Conservation (phyloP, 2,113 vertebrate genomes). For the Leuciscus idus region DNA sequence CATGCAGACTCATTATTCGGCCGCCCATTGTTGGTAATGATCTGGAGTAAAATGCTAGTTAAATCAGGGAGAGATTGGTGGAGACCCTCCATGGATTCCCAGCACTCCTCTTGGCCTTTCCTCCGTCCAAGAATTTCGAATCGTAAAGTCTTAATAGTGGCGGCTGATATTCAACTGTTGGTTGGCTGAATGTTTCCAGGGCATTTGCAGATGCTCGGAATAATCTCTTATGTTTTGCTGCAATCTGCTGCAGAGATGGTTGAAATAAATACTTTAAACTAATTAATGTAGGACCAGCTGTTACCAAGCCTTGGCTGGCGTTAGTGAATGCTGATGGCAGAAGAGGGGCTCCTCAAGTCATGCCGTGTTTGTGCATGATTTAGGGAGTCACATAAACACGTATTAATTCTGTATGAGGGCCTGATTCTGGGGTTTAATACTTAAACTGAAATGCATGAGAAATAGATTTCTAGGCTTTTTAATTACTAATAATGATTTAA, state of each 20-base stretch:
- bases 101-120: slow-evolving; percentile 73
- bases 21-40: slow-evolving; percentile 82
- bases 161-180: slow-evolving; percentile 92
- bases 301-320: slow-evolving; percentile 99
- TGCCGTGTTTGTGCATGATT: slow-evolving; percentile 97
- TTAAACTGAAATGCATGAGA: slow-evolving; percentile 14
- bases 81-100: slow-evolving; percentile 73
- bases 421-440: slow-evolving; percentile 40
- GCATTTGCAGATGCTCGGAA: slow-evolving; percentile 99
- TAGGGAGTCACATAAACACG: slow-evolving; percentile 94
- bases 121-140: slow-evolving; percentile 72
- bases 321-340: slow-evolving; percentile 99
- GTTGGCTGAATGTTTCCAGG: slow-evolving; percentile 95
- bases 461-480: not conserved
- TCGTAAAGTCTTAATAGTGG: slow-evolving; percentile 80
- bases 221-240: slow-evolving; percentile 99
- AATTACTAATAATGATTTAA: not conserved
- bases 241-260: slow-evolving; percentile 99
- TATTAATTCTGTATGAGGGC: slow-evolving; percentile 93
- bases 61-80: slow-evolving; percentile 75
- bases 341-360: slow-evolving; percentile 88
- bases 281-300: slow-evolving; percentile 99
- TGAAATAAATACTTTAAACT: slow-evolving; percentile 99
- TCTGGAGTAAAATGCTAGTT: slow-evolving; percentile 74
- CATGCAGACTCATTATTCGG: slow-evolving; percentile 79